Percentiles rank a stretch among this genome's conserved stretches.
Evolutionary conservation across 2,113 vertebrate genomes (phyloP).

Genomic region (Eublepharis macularius): DNA sequence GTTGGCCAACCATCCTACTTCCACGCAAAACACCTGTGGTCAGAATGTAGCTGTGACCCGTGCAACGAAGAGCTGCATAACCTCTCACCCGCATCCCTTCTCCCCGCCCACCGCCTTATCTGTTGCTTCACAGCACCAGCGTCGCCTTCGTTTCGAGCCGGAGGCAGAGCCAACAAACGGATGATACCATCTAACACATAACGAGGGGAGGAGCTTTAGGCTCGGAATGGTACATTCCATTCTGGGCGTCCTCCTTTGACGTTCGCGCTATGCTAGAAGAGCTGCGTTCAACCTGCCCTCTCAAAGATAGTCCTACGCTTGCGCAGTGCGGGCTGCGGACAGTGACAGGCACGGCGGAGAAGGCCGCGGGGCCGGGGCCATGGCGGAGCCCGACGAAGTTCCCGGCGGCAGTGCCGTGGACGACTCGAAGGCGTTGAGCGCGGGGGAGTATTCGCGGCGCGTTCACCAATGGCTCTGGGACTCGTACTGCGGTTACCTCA

Average conservation of each 20-base stretch:
- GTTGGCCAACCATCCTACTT: too few relatives aligned
- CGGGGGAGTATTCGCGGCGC: constrained; percentile 83
- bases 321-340: neutral
- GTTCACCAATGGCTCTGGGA: constrained; percentile 94
- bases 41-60: too few relatives aligned
- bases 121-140: too few relatives aligned
- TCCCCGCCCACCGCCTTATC: too few relatives aligned
- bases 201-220: neutral
- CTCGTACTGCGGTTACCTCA: constrained; percentile 85
- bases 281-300: neutral
- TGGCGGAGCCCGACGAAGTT: constrained; percentile 3
- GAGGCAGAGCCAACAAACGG: too few relatives aligned
- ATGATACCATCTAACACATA: neutral
- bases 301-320: neutral
- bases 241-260: neutral
- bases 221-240: neutral
- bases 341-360: neutral
- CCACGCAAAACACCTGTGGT: too few relatives aligned
- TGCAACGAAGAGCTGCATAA: too few relatives aligned
- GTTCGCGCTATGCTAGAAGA: neutral
- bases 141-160: too few relatives aligned
- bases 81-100: too few relatives aligned
- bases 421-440: constrained; percentile 61
- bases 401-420: neutral
- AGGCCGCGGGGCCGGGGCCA: constrained; percentile 18